Conservation (phyloP, 2,797 vertebrate genomes). For the Tapirus indicus region DNA sequence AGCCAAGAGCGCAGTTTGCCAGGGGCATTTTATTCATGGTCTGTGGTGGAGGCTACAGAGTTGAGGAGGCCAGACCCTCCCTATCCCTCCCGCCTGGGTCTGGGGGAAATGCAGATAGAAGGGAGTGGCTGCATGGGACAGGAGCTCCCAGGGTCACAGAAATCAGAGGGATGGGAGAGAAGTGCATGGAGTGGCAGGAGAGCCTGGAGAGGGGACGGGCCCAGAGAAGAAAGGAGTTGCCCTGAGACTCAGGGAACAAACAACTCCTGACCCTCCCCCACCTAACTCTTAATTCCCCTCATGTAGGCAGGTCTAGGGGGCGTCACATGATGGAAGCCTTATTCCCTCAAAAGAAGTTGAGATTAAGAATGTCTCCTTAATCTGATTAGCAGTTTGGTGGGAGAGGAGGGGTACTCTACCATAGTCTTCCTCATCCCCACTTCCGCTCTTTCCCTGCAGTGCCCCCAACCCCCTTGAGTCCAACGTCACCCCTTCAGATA, state of each 20-base stretch:
- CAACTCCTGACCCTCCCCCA: background rate
- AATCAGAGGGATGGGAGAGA: background rate
- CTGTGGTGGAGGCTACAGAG: background rate
- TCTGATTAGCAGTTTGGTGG: background rate
- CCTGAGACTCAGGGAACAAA: background rate
- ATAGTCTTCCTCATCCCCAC: background rate
- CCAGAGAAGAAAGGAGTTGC: background rate
- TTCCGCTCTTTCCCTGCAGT: no score
- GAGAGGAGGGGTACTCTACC: background rate
- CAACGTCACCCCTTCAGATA: background rate
- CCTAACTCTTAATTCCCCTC: background rate
- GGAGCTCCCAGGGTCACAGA: background rate
- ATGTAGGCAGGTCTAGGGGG: background rate
- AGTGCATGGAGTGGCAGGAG: no score
- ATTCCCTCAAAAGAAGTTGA: background rate
- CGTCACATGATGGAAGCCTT: background rate
- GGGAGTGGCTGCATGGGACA: background rate
- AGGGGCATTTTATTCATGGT: constrained; percentile 64
- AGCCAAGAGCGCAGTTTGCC: background rate
- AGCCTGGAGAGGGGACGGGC: background rate
- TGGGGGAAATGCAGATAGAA: background rate
- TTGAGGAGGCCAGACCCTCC: background rate
- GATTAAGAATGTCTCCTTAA: background rate
- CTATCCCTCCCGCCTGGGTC: background rate
- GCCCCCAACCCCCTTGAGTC: background rate